These are phyloP conservation scores for Nannospalax galili DNA, from an alignment of 2,113 vertebrate genomes.

Conservation along the genomic window DNA sequence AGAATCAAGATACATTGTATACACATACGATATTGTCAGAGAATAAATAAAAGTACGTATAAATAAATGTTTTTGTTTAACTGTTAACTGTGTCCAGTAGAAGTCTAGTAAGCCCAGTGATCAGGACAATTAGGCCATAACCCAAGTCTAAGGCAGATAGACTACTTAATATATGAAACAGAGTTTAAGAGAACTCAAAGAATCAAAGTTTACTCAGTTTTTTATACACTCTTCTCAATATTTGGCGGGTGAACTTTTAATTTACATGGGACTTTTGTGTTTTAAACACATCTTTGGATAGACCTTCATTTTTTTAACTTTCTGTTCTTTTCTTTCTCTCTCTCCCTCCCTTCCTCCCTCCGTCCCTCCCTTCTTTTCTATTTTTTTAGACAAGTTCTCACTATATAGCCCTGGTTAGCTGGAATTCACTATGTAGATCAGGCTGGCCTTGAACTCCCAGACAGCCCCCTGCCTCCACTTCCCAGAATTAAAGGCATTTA, in stretches of 20 bases:
- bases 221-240: not conserved
- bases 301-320: slow-evolving; percentile 23
- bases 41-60: too few relatives aligned
- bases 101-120: not conserved
- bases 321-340: too few relatives aligned
- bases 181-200: slow-evolving; percentile 43
- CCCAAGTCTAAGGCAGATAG: not conserved
- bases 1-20: not conserved
- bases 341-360: too few relatives aligned
- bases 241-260: not conserved
- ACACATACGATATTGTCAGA: not conserved
- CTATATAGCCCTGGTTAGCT: too few relatives aligned
- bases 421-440: too few relatives aligned
- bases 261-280: not conserved
- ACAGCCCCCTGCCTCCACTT: too few relatives aligned
- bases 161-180: not conserved
- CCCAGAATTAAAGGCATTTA: too few relatives aligned
- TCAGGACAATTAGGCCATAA: not conserved
- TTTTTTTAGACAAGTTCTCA: too few relatives aligned
- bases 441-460: too few relatives aligned
- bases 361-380: too few relatives aligned
- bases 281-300: not conserved
- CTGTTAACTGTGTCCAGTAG: not conserved
- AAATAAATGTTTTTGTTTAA: slow-evolving; percentile 18
- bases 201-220: not conserved